These are phyloP conservation scores for Pterocles burchelli DNA, from an alignment of 2,113 vertebrate genomes.

Conservation along the genomic window DNA sequence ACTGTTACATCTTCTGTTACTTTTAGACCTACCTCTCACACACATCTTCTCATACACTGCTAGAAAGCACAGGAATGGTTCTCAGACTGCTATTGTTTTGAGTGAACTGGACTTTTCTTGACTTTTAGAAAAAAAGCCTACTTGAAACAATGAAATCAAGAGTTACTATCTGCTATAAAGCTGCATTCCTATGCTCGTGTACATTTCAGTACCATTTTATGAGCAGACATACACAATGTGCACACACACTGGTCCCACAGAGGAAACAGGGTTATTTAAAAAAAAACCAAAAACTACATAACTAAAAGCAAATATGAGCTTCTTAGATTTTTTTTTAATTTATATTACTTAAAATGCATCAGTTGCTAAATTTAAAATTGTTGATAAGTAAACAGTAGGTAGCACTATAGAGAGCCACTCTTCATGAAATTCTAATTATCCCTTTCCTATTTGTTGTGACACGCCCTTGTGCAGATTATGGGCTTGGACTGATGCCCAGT, in stretches of 20 bases:
- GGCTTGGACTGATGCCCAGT: constrained; percentile 30
- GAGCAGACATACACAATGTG: neutral
- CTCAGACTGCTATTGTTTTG: neutral
- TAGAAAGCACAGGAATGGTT: neutral
- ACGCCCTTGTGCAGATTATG: neutral
- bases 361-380: constrained; percentile 17
- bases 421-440: constrained; percentile 53
- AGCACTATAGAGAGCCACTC: constrained; percentile 19
- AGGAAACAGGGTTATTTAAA: neutral
- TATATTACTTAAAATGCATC: neutral
- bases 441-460: constrained; percentile 30
- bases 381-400: constrained; percentile 26
- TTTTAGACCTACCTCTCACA: neutral
- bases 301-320: neutral
- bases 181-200: neutral
- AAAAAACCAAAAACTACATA: neutral
- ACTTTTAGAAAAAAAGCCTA: neutral
- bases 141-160: neutral
- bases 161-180: constrained; percentile 22
- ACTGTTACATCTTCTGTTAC: neutral
- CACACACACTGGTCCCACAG: neutral
- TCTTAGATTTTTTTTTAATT: neutral
- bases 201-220: neutral
- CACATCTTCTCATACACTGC: neutral
- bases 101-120: neutral